Conservation (phyloP, 2,797 vertebrate genomes). For the Spondyliosoma cantharus region DNA sequence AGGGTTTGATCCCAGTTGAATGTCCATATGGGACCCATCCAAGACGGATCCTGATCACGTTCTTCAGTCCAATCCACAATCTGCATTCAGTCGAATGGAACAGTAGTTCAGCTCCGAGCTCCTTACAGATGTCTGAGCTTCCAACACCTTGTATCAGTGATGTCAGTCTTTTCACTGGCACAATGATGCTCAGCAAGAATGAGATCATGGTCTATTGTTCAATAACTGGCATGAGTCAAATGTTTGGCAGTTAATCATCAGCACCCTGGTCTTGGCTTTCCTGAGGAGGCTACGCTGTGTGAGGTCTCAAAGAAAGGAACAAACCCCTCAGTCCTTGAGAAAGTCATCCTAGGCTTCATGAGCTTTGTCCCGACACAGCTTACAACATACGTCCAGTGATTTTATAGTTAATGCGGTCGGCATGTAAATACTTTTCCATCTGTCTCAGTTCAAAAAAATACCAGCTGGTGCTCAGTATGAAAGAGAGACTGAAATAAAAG, state of each 20-base stretch:
- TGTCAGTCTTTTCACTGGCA: background rate
- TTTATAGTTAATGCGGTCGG: no score
- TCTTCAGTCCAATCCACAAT: background rate
- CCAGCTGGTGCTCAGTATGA: no score
- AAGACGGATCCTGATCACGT: slow-evolving; percentile 11
- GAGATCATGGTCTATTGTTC: background rate
- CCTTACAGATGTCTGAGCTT: no score
- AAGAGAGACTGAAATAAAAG: no score
- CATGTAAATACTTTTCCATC: no score
- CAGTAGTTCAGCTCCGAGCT: background rate
- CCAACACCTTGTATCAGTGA: background rate
- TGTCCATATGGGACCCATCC: slow-evolving; percentile 1
- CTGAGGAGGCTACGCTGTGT: no score
- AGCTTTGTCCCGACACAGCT: background rate
- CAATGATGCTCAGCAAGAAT: background rate
- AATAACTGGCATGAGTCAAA: background rate
- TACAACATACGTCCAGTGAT: no score
- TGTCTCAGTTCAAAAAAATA: no score
- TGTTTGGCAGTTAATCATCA: background rate
- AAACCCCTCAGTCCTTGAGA: background rate
- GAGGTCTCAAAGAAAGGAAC: background rate
- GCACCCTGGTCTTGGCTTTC: background rate
- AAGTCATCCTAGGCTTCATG: background rate
- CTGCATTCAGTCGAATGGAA: background rate
- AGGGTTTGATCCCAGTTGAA: slow-evolving; percentile 4